Evolutionary conservation across 2,888 invertebrate species (phyloP), one percentile per base, ranked within the genome.

Genomic region (Keiferia lycopersicella): DNA sequence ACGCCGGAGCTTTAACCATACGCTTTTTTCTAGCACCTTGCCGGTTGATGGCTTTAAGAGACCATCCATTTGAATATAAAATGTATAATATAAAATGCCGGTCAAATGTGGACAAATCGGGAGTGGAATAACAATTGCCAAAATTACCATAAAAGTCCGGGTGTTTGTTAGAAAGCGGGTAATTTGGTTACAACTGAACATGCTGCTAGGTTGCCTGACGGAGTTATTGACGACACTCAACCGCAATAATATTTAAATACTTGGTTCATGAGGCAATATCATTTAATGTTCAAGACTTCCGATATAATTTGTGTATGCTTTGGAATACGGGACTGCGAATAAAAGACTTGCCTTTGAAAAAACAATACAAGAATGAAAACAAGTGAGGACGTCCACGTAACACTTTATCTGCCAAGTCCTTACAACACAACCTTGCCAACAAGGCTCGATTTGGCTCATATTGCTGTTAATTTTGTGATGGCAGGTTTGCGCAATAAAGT

Each of bases 81-180:
- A 89, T 87, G 80, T 82, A 83, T 84, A 86, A 84, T 83, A 83
- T 87, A 87, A n/a, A 86, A 90, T 88, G 84, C 85, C 87, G 90
- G 90, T 88, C 91, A 91, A 89, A 90, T 88, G 91, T 90, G 88
- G 87, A 87, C 89, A 87, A 77, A 77, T 77, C 81, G 78, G 80
- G 80, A 78, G 77, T 76, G 73, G 91, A 89, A 91, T 91, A 89
- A 80, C 87, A 91, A 91, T 90, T 84, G 85, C 83, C 69, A 71
- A 71, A 77, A 91, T 91, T 91, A 85, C 80, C 91, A 91, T 91
- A 91, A 87, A 88, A 85, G 84, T 86, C 89, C 88, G 85, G 87
- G 88, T 91, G 90, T 88, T 89, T 86, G 85, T 82, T 90, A 90
- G 91, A 91, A 91, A 91, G 91, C 90, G 90, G 91, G 89, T 88